Conservation (phyloP, 2,888 invertebrate genomes). For the Iselma pallidipennis region DNA sequence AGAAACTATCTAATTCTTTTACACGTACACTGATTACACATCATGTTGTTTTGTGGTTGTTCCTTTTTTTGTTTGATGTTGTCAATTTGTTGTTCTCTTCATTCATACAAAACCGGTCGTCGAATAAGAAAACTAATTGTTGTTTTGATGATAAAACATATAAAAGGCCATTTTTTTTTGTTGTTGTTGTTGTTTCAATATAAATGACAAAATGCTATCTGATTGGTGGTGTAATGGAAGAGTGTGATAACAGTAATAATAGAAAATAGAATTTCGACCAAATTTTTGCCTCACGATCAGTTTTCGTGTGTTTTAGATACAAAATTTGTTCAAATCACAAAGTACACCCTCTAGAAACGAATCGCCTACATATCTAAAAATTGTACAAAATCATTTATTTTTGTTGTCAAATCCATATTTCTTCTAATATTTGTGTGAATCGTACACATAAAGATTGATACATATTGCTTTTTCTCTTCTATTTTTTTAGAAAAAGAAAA, state of each 20-base stretch:
- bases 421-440: neutral
- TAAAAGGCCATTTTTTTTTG: conserved; percentile 15
- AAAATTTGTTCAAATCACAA: conserved; percentile 20
- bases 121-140: conserved; percentile 13
- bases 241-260: conserved; percentile 4
- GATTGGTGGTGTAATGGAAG: conserved; percentile 10
- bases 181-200: too few relatives aligned
- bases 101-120: too few relatives aligned
- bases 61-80: too few relatives aligned
- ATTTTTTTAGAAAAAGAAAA: neutral
- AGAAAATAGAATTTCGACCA: conserved; percentile 14
- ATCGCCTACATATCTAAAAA: conserved; percentile 13
- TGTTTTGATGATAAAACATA: conserved; percentile 6
- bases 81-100: neutral
- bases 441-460: conserved; percentile 1
- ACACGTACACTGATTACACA: conserved; percentile 25
- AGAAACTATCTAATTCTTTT: conserved; percentile 24
- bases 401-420: conserved; percentile 14
- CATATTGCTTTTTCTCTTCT: neutral
- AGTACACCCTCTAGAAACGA: conserved; percentile 9
- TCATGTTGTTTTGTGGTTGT: conserved; percentile 6
- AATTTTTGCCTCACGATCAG: conserved; percentile 8
- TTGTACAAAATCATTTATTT: conserved; percentile 22
- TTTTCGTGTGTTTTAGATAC: too few relatives aligned
- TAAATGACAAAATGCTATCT: conserved; percentile 10